Conservation (phyloP, 2,888 invertebrate genomes). For the Plemyria rubiginata region DNA sequence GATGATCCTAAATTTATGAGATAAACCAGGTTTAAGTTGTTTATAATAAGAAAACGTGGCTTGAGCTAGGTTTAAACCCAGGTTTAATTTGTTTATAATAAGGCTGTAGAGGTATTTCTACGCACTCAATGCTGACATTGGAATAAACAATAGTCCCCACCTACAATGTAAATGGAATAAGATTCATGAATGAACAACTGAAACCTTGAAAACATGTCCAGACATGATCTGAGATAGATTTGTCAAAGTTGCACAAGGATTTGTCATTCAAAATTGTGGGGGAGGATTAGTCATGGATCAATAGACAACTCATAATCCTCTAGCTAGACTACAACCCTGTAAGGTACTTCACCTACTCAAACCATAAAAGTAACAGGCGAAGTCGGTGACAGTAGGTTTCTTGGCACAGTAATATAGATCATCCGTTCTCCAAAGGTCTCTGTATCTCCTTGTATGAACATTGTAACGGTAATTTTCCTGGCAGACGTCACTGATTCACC, state of each 20-base stretch:
- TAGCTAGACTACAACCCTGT: slow-evolving; percentile 43
- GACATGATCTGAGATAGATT: slow-evolving; percentile 28
- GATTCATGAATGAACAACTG: slow-evolving; percentile 21
- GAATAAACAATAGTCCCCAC: slow-evolving; percentile 9
- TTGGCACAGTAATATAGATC: neutral
- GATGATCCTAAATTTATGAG: no score
- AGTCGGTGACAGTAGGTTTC: slow-evolving; percentile 3
- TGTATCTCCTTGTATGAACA: slow-evolving; percentile 1
- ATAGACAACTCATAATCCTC: slow-evolving; percentile 48
- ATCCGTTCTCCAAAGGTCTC: neutral
- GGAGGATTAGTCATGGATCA: slow-evolving; percentile 62
- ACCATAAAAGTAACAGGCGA: slow-evolving; percentile 8
- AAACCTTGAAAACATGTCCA: slow-evolving; percentile 27
- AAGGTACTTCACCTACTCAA: slow-evolving; percentile 52
- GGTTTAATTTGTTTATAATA: no score
- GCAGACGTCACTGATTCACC: slow-evolving; percentile 13
- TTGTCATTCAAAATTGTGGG: slow-evolving; percentile 46
- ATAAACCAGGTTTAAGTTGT: no score
- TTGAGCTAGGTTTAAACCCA: no score
- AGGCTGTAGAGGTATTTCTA: neutral
- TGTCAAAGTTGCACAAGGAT: slow-evolving; percentile 35
- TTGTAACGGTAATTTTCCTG: slow-evolving; percentile 13
- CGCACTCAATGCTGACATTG: slow-evolving; percentile 12
- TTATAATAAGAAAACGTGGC: no score
- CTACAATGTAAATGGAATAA: slow-evolving; percentile 20